These are phyloP conservation scores for Cydia amplana DNA, from an alignment of 1,140 invertebrate genomes.

Conservation along the genomic window DNA sequence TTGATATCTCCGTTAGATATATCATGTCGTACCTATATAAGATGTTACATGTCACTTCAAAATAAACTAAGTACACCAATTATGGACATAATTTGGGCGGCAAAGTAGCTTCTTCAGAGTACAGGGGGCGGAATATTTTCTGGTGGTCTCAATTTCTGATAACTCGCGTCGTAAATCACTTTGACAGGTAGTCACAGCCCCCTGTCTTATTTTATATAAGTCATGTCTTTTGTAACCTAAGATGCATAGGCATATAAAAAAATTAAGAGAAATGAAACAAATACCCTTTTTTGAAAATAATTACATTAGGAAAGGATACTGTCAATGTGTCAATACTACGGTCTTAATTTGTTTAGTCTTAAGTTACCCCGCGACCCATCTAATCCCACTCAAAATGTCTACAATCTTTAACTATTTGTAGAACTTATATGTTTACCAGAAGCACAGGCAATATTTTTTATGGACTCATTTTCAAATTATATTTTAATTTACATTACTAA, in stretches of 20 bases:
- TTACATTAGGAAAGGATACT: no score
- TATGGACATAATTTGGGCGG: not conserved
- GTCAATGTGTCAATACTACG: no score
- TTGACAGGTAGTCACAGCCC: not conserved
- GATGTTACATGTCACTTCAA: not conserved
- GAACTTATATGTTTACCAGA: no score
- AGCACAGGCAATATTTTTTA: no score
- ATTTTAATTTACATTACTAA: no score
- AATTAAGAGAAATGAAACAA: not conserved
- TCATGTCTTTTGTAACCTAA: not conserved
- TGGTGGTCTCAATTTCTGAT: constrained; percentile 1
- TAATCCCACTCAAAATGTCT: no score
- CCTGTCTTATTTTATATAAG: constrained; percentile 2
- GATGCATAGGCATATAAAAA: not conserved
- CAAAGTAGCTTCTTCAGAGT: not conserved
- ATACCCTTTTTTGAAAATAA: no score
- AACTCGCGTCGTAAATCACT: not conserved
- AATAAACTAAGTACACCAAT: constrained; percentile 2
- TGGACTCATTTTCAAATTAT: no score
- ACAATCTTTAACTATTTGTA: no score
- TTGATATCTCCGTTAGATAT: constrained; percentile 6
- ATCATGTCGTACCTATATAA: not conserved
- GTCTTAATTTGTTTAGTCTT: no score
- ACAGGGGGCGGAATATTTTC: not conserved
- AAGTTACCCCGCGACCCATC: no score